These are phyloP conservation scores for Idaea straminata DNA, from an alignment of 2,888 invertebrate genomes.

Conservation along the genomic window DNA sequence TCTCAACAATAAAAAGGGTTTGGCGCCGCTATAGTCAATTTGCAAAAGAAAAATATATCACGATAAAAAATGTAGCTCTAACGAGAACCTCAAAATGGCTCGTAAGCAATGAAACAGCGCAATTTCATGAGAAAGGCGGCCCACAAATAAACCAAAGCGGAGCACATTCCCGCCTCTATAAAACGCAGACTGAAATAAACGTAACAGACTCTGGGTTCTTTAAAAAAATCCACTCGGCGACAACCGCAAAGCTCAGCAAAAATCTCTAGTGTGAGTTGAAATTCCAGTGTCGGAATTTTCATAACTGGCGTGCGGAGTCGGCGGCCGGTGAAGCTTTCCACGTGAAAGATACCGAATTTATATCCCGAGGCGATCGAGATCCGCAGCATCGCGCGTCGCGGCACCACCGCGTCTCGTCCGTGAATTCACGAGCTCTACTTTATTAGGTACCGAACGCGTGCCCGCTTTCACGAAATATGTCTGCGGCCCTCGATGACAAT, in stretches of 20 bases:
- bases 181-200: conserved; percentile 74
- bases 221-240: conserved; percentile 68
- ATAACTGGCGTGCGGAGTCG: conserved; percentile 64
- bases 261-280: conserved; percentile 72
- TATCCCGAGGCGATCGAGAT: conserved; percentile 59
- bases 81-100: conserved; percentile 72
- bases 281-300: conserved; percentile 76
- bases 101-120: conserved; percentile 76
- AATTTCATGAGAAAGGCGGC: conserved; percentile 76
- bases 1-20: conserved; percentile 45
- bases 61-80: conserved; percentile 68
- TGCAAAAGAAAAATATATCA: conserved; percentile 59
- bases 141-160: conserved; percentile 75
- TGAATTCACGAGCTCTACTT: conserved; percentile 50
- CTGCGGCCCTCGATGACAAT: conserved; percentile 54
- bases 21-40: conserved; percentile 51
- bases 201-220: conserved; percentile 69
- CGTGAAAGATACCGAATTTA: conserved; percentile 67
- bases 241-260: conserved; percentile 74
- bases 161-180: conserved; percentile 75
- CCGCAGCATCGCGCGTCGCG: conserved; percentile 28
- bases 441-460: conserved; percentile 52
- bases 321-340: conserved; percentile 57
- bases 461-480: conserved; percentile 53
- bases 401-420: conserved; percentile 28